Evolutionary conservation across 1,140 invertebrate genomes (phyloP).

Genomic region (Cydia pomonella): DNA sequence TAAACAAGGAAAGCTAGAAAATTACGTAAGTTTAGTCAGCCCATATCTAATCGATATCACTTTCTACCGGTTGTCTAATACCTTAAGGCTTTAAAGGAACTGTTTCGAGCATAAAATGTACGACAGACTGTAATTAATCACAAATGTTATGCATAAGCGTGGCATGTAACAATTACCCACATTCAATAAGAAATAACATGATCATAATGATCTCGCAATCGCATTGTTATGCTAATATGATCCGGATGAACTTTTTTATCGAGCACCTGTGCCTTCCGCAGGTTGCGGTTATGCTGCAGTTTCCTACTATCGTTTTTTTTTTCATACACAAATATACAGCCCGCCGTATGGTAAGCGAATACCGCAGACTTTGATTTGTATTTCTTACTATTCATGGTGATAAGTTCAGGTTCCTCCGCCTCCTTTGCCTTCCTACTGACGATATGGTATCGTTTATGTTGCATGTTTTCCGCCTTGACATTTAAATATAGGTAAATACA

Average conservation of each 20-base stretch:
- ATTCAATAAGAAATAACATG: background rate
- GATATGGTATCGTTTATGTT: no score
- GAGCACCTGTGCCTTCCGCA: constrained; percentile 20
- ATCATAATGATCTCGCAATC: constrained; percentile 25
- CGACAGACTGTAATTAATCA: constrained; percentile 23
- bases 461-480: no score
- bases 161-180: constrained; percentile 24
- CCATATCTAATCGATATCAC: constrained; percentile 21
- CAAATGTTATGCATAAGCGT: constrained; percentile 15
- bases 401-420: no score
- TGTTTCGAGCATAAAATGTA: constrained; percentile 8
- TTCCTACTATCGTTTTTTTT: background rate
- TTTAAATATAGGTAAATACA: no score
- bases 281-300: background rate
- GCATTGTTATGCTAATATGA: constrained; percentile 29
- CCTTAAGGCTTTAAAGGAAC: background rate
- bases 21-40: background rate
- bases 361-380: no score
- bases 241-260: constrained; percentile 10
- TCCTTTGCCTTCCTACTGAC: no score
- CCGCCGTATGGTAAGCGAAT: no score
- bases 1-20: background rate
- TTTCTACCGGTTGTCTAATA: constrained; percentile 16
- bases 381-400: no score
- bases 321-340: no score